These are phyloP conservation scores for Cryptotis parvus DNA, from an alignment of 2,113 vertebrate genomes.

Conservation along the genomic window DNA sequence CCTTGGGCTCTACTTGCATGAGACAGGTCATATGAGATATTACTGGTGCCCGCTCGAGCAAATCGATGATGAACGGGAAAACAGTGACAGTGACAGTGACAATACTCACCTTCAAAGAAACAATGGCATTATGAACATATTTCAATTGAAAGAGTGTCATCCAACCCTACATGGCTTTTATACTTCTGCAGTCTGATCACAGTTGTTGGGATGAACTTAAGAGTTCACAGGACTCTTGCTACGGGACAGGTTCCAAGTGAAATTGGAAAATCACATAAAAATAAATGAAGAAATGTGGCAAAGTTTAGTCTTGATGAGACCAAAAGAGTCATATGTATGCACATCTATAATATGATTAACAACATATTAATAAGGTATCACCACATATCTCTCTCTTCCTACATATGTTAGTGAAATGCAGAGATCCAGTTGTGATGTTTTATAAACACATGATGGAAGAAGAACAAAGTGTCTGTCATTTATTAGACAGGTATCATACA, in stretches of 20 bases:
- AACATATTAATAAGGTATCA: not conserved
- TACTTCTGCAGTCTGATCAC: not conserved
- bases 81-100: too few species aligned
- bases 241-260: not conserved
- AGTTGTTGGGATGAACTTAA: not conserved
- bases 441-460: not conserved
- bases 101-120: not conserved
- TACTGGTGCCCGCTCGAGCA: too few species aligned
- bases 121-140: not conserved
- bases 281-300: not conserved
- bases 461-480: not conserved
- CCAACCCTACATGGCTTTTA: not conserved
- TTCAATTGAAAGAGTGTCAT: conserved; percentile 11
- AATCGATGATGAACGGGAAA: too few species aligned
- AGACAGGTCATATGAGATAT: too few species aligned
- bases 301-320: not conserved
- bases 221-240: not conserved
- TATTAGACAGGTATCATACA: not conserved
- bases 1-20: too few species aligned
- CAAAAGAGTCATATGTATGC: not conserved
- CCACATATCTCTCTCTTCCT: not conserved
- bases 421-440: not conserved
- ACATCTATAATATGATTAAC: not conserved
- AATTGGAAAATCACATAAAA: not conserved
- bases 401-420: not conserved